These are phyloP conservation scores for Aphelinus atriplicis DNA, from an alignment of 1,140 invertebrate genomes.

Conservation along the genomic window DNA sequence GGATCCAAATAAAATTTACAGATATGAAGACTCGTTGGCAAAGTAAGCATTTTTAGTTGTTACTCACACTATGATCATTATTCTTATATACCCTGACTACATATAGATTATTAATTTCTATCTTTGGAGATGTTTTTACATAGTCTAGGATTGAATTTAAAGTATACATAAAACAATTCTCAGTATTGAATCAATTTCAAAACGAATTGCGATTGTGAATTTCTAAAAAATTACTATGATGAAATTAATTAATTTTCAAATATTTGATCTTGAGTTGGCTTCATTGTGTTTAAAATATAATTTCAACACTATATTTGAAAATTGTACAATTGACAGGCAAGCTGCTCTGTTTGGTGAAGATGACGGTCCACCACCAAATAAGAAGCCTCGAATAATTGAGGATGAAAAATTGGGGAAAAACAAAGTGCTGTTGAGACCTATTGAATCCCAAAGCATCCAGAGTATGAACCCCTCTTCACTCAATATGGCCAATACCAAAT, in stretches of 20 bases:
- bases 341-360: conserved; percentile 7
- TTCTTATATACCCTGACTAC: too few species aligned
- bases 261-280: neutral
- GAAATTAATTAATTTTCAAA: neutral
- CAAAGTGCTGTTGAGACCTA: conserved; percentile 30
- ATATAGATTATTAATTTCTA: too few species aligned
- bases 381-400: conserved; percentile 20
- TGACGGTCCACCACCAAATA: conserved; percentile 5
- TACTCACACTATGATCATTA: too few species aligned
- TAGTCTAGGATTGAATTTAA: too few species aligned
- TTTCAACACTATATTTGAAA: neutral
- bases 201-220: too few species aligned
- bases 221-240: neutral
- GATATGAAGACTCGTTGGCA: neutral
- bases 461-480: conserved; percentile 26
- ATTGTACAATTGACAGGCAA: neutral
- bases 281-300: neutral
- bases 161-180: too few species aligned
- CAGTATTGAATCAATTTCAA: too few species aligned
- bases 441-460: neutral
- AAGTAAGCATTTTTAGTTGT: too few species aligned
- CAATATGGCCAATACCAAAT: conserved; percentile 32
- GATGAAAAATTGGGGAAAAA: conserved; percentile 30
- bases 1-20: conserved; percentile 8
- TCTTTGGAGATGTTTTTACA: too few species aligned